These are phyloP conservation scores for Myiagra hebetior DNA, from an alignment of 2,113 vertebrate species.

Conservation along the genomic window DNA sequence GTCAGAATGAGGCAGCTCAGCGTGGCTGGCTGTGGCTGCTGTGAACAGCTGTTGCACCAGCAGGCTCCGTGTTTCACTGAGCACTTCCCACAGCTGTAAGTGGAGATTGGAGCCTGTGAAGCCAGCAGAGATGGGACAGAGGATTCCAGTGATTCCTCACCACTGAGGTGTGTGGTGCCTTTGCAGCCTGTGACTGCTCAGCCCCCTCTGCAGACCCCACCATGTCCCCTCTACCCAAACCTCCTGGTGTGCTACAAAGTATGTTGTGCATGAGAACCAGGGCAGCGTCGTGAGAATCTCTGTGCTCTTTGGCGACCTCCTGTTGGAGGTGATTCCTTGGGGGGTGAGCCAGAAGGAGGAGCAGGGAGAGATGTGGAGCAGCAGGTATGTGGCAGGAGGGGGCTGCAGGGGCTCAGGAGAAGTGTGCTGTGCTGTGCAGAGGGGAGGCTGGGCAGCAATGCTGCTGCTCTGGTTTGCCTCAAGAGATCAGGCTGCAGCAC, in stretches of 20 bases:
- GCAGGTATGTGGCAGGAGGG: neutral
- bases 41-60: neutral
- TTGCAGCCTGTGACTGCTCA: neutral
- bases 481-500: neutral
- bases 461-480: neutral
- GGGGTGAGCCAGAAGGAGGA: neutral
- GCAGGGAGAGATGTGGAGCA: neutral
- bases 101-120: neutral
- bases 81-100: accelerated
- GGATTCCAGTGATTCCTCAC: neutral
- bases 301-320: neutral
- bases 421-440: accelerated
- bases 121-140: neutral
- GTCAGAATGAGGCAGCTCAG: neutral
- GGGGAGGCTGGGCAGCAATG: neutral
- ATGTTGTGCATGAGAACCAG: neutral
- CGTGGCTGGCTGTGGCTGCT: neutral
- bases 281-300: accelerated
- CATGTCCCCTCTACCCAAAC: neutral
- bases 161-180: neutral
- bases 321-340: neutral
- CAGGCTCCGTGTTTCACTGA: accelerated
- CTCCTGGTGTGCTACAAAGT: too few relatives aligned
- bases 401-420: accelerated
- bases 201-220: neutral